Base-by-base conservation (phyloP, 2,797 vertebrate species). In the Spondyliosoma cantharus region DNA sequence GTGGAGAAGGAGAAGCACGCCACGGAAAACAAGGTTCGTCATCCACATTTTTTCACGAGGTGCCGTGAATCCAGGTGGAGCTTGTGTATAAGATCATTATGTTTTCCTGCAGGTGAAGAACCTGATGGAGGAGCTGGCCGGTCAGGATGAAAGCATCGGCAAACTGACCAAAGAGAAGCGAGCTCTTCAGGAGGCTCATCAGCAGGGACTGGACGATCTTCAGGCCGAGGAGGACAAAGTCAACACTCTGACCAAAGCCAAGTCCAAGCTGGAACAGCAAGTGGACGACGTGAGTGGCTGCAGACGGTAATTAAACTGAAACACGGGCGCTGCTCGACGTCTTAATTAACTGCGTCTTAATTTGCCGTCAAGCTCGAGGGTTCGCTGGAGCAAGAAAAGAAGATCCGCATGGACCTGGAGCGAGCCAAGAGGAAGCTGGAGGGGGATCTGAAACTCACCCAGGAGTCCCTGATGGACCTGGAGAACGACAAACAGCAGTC, bases 181-280 rank as follows among this genome's bases (percentile, higher is more conserved):
- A 74, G 89, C 90, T 5, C 87, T 95, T 13, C 94, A 96, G 74
- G 95, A 96, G 83, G 93, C 93, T 68, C 93, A 95, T 67, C 94
- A 95, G 61, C 95, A 96, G 83, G 93, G 91, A 0, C 92, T 96
- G 66, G 95, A 95, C 68, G 94, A 96, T 67, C 91, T 97, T 2
- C 96, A 93, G 86, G 95, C 90, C 71, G 96, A 96, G 68, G 95
- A 96, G 42, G 96, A 97, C 93, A 97, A 97, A 93, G 93, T 94
- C 87, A 97, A 96, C 73, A 78, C 65, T 62, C 87, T 96, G 88
- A 94, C 89, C 66, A 97, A 96, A 90, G 92, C 96, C 20, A 97
- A 97, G 64, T 84, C 66, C 4, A 97, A 97, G 87, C 93, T 97
- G 42, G 96, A 97, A 90, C 90, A 96, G 91, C 91, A 96, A 94